These are phyloP conservation scores for Gobionotothen gibberifrons DNA, from an alignment of 2,797 vertebrate genomes.

Conservation along the genomic window DNA sequence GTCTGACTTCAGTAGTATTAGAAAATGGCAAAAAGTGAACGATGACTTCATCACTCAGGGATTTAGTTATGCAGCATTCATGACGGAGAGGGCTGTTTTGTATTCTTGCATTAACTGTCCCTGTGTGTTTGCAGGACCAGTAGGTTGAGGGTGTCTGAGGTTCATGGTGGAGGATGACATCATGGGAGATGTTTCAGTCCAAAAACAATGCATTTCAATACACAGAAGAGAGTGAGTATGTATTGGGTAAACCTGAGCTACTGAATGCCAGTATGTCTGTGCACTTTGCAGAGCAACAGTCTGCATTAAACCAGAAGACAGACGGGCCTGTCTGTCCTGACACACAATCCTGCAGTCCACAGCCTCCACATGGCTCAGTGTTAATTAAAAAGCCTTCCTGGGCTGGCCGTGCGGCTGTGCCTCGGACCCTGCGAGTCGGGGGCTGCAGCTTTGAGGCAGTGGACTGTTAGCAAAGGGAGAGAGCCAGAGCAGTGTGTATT, in stretches of 20 bases:
- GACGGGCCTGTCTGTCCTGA: conserved; percentile 73
- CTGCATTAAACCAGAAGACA: conserved; percentile 46
- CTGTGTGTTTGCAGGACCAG: neutral
- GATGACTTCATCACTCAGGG: conserved; percentile 26
- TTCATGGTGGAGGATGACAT: conserved; percentile 4
- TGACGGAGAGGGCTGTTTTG: conserved; percentile 10
- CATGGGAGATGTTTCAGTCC: conserved; percentile 13
- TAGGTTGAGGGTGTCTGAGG: neutral
- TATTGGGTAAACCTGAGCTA: conserved; percentile 74
- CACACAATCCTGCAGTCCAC: conserved; percentile 74
- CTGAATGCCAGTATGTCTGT: conserved; percentile 33
- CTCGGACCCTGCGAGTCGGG: conserved; percentile 47
- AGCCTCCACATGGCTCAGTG: conserved; percentile 77
- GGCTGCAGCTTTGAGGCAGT: conserved; percentile 58
- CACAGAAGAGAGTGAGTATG: neutral
- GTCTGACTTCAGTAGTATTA: conserved; percentile 88
- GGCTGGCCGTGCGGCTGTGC: conserved; percentile 53
- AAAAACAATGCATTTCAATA: conserved; percentile 11
- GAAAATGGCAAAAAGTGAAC: conserved; percentile 66
- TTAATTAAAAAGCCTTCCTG: conserved; percentile 83
- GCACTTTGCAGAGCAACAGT: conserved; percentile 34
- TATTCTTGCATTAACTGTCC: conserved; percentile 9
- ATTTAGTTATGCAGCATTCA: conserved; percentile 37
- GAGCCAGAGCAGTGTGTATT: conserved; percentile 55
- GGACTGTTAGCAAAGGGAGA: conserved; percentile 56